Evolutionary conservation across 1,140 invertebrate genomes (phyloP).

Genomic region (Drosophila eugracilis): DNA sequence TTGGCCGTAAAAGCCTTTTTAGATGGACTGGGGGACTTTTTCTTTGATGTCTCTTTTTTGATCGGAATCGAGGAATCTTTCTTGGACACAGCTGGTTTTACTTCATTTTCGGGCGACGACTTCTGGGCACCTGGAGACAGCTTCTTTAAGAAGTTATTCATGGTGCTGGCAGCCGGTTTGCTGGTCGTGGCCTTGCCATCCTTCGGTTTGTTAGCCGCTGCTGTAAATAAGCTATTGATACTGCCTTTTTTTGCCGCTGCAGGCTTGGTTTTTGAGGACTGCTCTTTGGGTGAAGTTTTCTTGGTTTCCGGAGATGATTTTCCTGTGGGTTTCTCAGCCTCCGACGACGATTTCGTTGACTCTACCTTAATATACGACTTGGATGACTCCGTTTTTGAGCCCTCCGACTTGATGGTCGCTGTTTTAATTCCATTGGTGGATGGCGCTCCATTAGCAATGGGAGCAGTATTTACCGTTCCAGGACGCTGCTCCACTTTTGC

Average conservation of each 20-base stretch:
- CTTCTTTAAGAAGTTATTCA: constrained; percentile 77
- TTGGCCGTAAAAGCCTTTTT: constrained; percentile 54
- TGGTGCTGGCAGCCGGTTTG: constrained; percentile 46
- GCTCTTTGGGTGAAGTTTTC: constrained; percentile 54
- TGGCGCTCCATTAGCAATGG: constrained; percentile 29
- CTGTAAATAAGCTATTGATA: constrained; percentile 71
- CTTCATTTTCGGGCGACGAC: constrained; percentile 20
- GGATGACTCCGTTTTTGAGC: constrained; percentile 11
- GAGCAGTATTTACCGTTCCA: background rate
- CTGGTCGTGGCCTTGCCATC: constrained; percentile 56
- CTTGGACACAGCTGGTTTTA: constrained; percentile 10
- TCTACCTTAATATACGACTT: constrained; percentile 37
- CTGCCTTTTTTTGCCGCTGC: constrained; percentile 58
- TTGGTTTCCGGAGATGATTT: constrained; percentile 18
- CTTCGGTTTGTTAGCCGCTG: constrained; percentile 39
- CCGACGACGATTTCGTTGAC: constrained; percentile 5
- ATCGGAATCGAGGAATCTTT: background rate
- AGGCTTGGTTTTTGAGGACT: constrained; percentile 40
- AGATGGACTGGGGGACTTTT: background rate
- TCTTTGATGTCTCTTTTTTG: constrained; percentile 14
- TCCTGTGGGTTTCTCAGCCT: background rate
- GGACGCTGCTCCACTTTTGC: constrained; percentile 39
- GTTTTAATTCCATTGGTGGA: constrained; percentile 24
- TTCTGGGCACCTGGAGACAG: constrained; percentile 49
- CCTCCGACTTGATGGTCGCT: constrained; percentile 11